Conservation (phyloP, 2,888 invertebrate species). For the Diloba caeruleocephala region DNA sequence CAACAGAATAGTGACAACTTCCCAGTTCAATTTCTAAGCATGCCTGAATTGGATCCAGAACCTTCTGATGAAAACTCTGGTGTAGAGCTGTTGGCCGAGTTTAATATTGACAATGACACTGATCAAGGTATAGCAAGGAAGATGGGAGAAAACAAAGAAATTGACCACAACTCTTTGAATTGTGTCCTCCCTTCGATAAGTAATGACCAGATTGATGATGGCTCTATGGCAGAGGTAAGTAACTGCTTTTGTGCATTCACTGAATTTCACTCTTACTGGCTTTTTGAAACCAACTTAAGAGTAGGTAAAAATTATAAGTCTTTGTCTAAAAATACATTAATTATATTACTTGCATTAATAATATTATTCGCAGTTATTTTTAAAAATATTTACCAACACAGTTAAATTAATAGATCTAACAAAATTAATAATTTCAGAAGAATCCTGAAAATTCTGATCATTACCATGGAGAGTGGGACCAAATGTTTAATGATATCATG, state of each 20-base stretch:
- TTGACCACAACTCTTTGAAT: conserved; percentile 74
- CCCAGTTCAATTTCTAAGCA: conserved; percentile 74
- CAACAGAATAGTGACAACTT: conserved; percentile 72
- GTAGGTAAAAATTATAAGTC: no score
- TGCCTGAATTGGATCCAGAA: conserved; percentile 79
- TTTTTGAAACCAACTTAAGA: no score
- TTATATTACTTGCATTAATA: no score
- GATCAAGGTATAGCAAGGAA: conserved; percentile 70
- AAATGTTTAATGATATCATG: conserved; percentile 84
- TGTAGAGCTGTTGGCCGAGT: conserved; percentile 78
- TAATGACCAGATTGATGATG: conserved; percentile 79
- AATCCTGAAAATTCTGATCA: conserved; percentile 70
- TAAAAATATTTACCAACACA: no score
- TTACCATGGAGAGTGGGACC: conserved; percentile 84
- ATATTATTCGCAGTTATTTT: no score
- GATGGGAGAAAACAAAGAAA: conserved; percentile 59
- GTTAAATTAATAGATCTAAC: no score
- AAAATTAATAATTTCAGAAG: conserved; percentile 68
- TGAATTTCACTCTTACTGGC: no score
- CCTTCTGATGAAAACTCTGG: conserved; percentile 64
- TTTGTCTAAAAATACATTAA: no score
- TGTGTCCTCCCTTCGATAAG: conserved; percentile 83
- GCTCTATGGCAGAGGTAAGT: conserved; percentile 73
- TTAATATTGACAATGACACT: conserved; percentile 75
- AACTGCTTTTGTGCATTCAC: background rate